phyloP scores from a whole-genome alignment of 2,113 vertebrate species.

The Periophthalmus modestus region DNA sequence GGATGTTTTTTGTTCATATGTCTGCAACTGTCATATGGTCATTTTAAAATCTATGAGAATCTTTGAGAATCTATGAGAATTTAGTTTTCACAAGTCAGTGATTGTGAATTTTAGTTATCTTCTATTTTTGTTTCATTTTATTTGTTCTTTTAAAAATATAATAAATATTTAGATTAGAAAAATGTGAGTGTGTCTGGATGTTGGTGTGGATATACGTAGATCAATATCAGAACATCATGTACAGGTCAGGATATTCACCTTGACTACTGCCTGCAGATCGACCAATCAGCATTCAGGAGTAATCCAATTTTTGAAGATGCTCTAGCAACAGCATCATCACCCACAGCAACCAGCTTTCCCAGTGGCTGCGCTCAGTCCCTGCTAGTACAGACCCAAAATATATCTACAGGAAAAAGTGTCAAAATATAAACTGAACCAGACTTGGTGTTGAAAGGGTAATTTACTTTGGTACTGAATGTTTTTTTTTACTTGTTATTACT shows the following conservation, averaged over 20 bases:
- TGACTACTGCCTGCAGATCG: slow-evolving; percentile 22
- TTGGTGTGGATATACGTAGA: not conserved
- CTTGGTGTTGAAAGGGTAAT: not conserved
- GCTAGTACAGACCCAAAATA: not conserved
- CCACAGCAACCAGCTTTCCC: slow-evolving; percentile 43
- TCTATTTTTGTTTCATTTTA: not conserved
- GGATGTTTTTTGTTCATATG: too few species aligned
- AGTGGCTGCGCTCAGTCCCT: slow-evolving; percentile 7
- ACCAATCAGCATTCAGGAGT: slow-evolving; percentile 48
- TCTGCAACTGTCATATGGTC: too few species aligned
- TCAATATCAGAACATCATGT: not conserved
- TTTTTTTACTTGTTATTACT: not conserved
- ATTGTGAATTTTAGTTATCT: too few species aligned
- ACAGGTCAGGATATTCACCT: slow-evolving; percentile 14
- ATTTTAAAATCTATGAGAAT: too few species aligned
- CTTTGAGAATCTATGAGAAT: too few species aligned
- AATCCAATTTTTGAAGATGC: slow-evolving; percentile 45
- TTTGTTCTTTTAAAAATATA: not conserved
- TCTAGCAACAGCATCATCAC: slow-evolving; percentile 59
- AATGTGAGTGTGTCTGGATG: not conserved
- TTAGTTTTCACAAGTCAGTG: too few species aligned
- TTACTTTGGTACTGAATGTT: not conserved
- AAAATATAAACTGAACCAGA: not conserved
- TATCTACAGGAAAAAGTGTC: not conserved
- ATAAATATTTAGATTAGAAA: too few species aligned